phyloP scores from a whole-genome alignment of 1,140 invertebrate species.

The Neelides sp. region DNA sequence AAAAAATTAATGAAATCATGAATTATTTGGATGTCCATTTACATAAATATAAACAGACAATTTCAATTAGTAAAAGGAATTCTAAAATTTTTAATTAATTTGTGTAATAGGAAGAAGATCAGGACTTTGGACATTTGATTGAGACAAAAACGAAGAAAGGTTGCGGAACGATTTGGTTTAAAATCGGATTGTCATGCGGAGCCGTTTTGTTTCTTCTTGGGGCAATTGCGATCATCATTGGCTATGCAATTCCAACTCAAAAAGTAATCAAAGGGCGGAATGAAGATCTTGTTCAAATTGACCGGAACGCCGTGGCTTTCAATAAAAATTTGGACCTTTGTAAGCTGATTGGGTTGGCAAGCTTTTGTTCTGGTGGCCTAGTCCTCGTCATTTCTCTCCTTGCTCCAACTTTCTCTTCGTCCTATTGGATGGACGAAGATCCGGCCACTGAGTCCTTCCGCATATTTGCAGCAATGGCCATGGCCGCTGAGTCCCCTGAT shows the following conservation, averaged over 20 bases:
- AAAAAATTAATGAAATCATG: too few relatives aligned
- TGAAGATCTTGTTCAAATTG: constrained; percentile 39
- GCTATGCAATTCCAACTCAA: constrained; percentile 41
- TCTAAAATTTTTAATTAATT: too few relatives aligned
- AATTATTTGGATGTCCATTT: too few relatives aligned
- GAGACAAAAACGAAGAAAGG: constrained; percentile 33
- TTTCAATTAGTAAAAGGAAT: too few relatives aligned
- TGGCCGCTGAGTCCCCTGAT: neutral
- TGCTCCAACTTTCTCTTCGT: constrained; percentile 39
- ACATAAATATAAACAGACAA: too few relatives aligned
- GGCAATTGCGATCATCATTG: constrained; percentile 39
- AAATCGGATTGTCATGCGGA: constrained; percentile 39
- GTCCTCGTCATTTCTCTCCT: constrained; percentile 40
- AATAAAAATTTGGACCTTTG: constrained; percentile 42
- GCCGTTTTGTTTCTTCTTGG: constrained; percentile 40
- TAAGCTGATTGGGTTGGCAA: constrained; percentile 41
- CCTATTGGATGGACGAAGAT: constrained; percentile 36
- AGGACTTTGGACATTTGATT: constrained; percentile 38
- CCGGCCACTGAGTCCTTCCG: constrained; percentile 33
- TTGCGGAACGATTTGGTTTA: constrained; percentile 38
- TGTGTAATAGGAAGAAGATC: constrained; percentile 32
- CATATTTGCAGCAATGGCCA: constrained; percentile 11
- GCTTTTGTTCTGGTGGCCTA: constrained; percentile 43
- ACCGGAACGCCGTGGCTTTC: constrained; percentile 38
- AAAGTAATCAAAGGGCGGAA: constrained; percentile 37